Base-by-base conservation (phyloP, 2,797 vertebrate genomes). In the Danio jaintianensis region DNA sequence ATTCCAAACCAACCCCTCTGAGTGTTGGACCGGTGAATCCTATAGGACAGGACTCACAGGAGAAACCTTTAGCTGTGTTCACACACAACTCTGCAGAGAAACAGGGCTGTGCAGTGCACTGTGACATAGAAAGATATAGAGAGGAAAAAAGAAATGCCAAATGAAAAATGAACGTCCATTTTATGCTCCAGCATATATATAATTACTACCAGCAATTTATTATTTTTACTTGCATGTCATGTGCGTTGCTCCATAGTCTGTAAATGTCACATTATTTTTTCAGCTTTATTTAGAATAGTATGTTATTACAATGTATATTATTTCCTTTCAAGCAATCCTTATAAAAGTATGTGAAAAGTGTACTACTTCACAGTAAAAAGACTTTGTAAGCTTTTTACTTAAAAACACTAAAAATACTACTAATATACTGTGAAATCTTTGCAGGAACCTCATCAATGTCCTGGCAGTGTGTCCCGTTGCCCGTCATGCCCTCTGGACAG, bases 81-180 rank as follows among this genome's bases (percentile, higher is more conserved):
- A 97, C 88, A 79, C 97, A 99, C 83, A 91, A 93, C 13, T 90
- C 92, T 50, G 93, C 93, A 0, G 93, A 90, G 86, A 94, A 97
- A 79, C 97, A 99, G 0, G 97, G 97, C 84, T 95, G 93, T 9
- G 94, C 87, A 22, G 90, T 84, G 11, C 97, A 98, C 97, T 98
- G 91, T 2, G 13, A 52, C 15, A 18, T 2, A 0, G 0, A 78
- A 4, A 86, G 10, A 83, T 10, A 77, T 12, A 15, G 45, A 58
- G 18, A 68, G 12, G 18, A n/a, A 59, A 58, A 67, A 43, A 74
- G 20, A 67, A n/a, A 74, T 16, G 12, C 29, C 29, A 29, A 29
- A 29, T 29, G 29, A 29, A 52, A 66, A 13, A 18, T 16, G 9
- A 36, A 29, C 11, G 38, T 62, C 4, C 7, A 62, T 40, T 42